Evolutionary conservation across 2,888 invertebrate genomes (phyloP).

Genomic region (Drosophila colorata): DNA sequence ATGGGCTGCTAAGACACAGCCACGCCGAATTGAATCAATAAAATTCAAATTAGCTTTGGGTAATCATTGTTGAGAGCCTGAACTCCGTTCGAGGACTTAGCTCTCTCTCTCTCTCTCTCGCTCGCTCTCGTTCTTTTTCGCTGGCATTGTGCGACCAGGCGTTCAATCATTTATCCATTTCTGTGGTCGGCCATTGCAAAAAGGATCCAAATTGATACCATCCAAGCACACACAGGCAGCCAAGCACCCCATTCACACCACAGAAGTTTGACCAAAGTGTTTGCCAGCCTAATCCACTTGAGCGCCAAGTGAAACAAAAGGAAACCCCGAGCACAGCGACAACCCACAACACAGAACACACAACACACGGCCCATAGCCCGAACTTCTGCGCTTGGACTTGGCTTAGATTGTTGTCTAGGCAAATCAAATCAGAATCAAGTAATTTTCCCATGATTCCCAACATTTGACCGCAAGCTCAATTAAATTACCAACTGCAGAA

Average conservation of each 20-base stretch:
- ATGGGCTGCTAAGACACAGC: slow-evolving; percentile 51
- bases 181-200: slow-evolving; percentile 41
- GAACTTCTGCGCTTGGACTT: slow-evolving; percentile 17
- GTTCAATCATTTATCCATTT: slow-evolving; percentile 81
- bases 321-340: slow-evolving; percentile 36
- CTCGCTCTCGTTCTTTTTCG: background rate
- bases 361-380: slow-evolving; percentile 14
- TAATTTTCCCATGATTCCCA: slow-evolving; percentile 80
- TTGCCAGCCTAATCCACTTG: slow-evolving; percentile 69
- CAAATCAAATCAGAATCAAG: slow-evolving; percentile 84
- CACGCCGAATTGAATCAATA: slow-evolving; percentile 72
- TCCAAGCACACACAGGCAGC: background rate
- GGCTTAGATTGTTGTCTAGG: slow-evolving; percentile 72
- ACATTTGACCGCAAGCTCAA: slow-evolving; percentile 83
- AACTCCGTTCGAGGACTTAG: slow-evolving; percentile 12
- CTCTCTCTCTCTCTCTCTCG: background rate
- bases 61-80: slow-evolving; percentile 64
- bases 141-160: slow-evolving; percentile 40
- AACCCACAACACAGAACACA: background rate
- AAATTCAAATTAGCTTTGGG: slow-evolving; percentile 83
- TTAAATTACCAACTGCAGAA: slow-evolving; percentile 75
- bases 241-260: slow-evolving; percentile 7
- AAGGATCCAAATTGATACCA: slow-evolving; percentile 60
- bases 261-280: slow-evolving; percentile 58
- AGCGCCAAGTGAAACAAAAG: slow-evolving; percentile 61